Percentiles rank a stretch among this genome's conserved stretches.
Evolutionary conservation across 2,888 invertebrate genomes (phyloP).

Genomic region (Koerneria pararmatus): DNA sequence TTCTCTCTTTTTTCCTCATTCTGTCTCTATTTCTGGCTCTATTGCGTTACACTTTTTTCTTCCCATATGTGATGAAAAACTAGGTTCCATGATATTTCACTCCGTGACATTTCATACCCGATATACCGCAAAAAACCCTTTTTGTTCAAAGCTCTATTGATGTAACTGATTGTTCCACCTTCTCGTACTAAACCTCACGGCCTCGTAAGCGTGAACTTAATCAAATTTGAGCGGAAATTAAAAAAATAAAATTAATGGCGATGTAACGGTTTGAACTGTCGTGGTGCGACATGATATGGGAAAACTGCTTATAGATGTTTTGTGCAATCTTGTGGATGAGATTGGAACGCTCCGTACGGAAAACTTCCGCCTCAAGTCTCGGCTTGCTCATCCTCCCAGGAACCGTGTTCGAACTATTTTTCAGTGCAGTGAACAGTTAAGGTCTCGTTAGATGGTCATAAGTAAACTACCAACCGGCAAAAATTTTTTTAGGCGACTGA

Average conservation of each 20-base stretch:
- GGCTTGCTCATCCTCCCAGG: conserved; percentile 33
- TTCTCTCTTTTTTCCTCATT: neutral
- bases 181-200: too few species aligned
- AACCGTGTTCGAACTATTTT: conserved; percentile 1
- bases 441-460: too few species aligned
- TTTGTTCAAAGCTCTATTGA: too few species aligned
- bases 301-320: conserved; percentile 44
- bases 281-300: neutral
- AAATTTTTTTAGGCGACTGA: too few species aligned
- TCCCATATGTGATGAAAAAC: too few species aligned
- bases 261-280: neutral
- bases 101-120: neutral
- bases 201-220: too few species aligned
- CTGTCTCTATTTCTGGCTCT: neutral
- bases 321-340: conserved; percentile 55
- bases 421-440: too few species aligned
- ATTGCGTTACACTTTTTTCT: too few species aligned
- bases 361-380: conserved; percentile 48
- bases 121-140: neutral
- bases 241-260: neutral
- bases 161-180: neutral
- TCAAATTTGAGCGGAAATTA: neutral
- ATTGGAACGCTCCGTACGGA: conserved; percentile 52
- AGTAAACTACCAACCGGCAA: too few species aligned
- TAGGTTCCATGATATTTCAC: too few species aligned